phyloP scores from a whole-genome alignment of 1,140 invertebrate genomes.

The Pseudomyrmex cubaensis region DNA sequence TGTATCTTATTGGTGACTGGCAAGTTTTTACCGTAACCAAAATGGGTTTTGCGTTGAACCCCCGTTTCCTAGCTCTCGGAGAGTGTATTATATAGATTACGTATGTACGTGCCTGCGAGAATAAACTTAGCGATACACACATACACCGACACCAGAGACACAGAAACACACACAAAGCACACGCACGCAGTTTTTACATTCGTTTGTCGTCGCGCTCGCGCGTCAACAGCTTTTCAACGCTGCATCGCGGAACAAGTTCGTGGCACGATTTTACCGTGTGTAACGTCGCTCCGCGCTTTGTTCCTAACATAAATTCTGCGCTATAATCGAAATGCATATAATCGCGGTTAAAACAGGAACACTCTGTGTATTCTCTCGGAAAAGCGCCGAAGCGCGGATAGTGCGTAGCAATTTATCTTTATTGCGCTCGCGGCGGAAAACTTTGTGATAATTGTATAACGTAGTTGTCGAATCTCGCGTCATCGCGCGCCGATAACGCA shows the following conservation, averaged over 20 bases:
- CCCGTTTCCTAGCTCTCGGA: conserved; percentile 48
- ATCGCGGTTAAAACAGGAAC: conserved; percentile 21
- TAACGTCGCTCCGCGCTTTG: conserved; percentile 44
- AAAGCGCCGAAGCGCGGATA: not conserved
- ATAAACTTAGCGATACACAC: conserved; percentile 40
- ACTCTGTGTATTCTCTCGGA: conserved; percentile 10
- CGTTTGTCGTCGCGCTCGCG: conserved; percentile 36
- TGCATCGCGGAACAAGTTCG: conserved; percentile 37
- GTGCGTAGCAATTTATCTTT: conserved; percentile 36
- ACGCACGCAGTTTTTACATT: conserved; percentile 19
- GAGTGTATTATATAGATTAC: conserved; percentile 54
- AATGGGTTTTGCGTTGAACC: conserved; percentile 50
- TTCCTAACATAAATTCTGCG: conserved; percentile 39
- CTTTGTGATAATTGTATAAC: conserved; percentile 43
- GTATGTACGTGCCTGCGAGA: conserved; percentile 50
- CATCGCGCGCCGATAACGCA: conserved; percentile 30
- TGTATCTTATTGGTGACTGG: conserved; percentile 49
- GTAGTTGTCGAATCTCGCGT: conserved; percentile 33
- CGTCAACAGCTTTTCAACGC: conserved; percentile 33
- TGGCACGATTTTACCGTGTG: conserved; percentile 33
- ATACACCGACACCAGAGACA: not conserved
- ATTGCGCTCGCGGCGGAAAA: conserved; percentile 22
- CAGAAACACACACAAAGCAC: not conserved
- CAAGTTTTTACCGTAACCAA: conserved; percentile 56
- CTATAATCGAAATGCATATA: conserved; percentile 50